Base-by-base conservation (phyloP, 1,140 invertebrate genomes). In the Neodiprion pinetum region DNA sequence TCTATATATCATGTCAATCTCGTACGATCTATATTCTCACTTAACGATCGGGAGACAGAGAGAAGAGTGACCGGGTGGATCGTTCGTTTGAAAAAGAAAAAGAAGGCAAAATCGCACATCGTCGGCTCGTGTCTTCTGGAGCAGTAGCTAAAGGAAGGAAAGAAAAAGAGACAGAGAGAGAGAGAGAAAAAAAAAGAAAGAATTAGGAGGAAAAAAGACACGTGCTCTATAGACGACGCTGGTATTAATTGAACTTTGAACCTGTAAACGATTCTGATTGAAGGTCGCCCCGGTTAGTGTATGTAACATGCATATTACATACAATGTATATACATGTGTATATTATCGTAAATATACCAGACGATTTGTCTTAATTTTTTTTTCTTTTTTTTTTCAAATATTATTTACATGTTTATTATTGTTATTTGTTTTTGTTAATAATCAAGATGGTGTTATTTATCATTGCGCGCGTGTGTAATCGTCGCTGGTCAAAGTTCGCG, bases 281-380 rank as follows among this genome's bases (percentile, higher is more conserved):
- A 61, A 61, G 53, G 53, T 61, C 53, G 53, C n/a, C 5, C 28
- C 28, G 28, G 28, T 40, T 40, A 40, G 28, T 40, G 28, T 40
- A 40, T 40, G 28, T 40, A 40, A 40, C 5, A 5, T 40, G 68
- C 28, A 0, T 48, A 68, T 67, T n/a, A 67, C 61, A 69, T 70
- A 28, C 47, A 69, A 69, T 69, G 3, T 40, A 40, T 5, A 40
- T 40, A 40, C 28, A 40, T 40, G 5, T 40, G 5, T 40, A 40
- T 40, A 40, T 3, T 40, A 40, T 40, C n/a, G 21, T 17, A 68
- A 7, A 73, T 14, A 65, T 40, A 5, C 5, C 17, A 21, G 17
- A 40, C 28, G 5, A 40, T 40, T 40, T 5, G 14, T 75, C 65
- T 70, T 12, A 7, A 70, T 70, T 73, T 74, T 72, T 66, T 47